Conservation (phyloP, 2,113 vertebrate species). For the Bujurquina vittata region DNA sequence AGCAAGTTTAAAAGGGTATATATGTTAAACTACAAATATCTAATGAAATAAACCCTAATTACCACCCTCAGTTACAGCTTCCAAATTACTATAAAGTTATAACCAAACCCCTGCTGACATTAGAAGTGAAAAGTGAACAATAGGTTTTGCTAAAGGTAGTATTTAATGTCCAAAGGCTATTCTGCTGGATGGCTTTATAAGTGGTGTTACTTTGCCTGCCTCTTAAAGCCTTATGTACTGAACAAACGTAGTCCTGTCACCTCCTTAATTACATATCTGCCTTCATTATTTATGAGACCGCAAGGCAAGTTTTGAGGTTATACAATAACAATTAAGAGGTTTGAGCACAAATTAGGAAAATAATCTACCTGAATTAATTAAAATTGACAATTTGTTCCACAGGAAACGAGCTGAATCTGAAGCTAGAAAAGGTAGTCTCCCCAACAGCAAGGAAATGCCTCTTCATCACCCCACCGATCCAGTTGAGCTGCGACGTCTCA, state of each 20-base stretch:
- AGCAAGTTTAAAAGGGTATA: background rate
- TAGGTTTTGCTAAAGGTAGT: constrained; percentile 19
- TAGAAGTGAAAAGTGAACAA: constrained; percentile 18
- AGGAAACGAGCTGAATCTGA: constrained; percentile 98
- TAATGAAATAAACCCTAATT: background rate
- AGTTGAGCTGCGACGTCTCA: constrained; percentile 95
- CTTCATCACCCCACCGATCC: constrained; percentile 96
- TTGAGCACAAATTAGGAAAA: background rate
- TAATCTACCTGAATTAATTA: background rate
- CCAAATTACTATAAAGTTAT: background rate
- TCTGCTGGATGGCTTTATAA: constrained; percentile 33
- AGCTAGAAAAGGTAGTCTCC: constrained; percentile 96
- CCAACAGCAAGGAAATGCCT: constrained; percentile 94
- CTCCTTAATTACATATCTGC: constrained; percentile 42
- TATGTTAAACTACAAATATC: background rate
- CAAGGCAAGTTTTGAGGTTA: constrained; percentile 22
- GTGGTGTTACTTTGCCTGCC: constrained; percentile 30
- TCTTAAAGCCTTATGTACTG: constrained; percentile 7
- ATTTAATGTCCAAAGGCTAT: constrained; percentile 34
- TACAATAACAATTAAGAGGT: background rate
- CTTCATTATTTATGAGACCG: constrained; percentile 21
- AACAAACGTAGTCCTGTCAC: constrained; percentile 14
- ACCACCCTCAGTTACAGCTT: background rate
- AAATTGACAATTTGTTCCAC: constrained; percentile 21
- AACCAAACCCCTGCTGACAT: background rate